phyloP scores from a whole-genome alignment of 1,140 invertebrate species.

The Caerostris extrusa region DNA sequence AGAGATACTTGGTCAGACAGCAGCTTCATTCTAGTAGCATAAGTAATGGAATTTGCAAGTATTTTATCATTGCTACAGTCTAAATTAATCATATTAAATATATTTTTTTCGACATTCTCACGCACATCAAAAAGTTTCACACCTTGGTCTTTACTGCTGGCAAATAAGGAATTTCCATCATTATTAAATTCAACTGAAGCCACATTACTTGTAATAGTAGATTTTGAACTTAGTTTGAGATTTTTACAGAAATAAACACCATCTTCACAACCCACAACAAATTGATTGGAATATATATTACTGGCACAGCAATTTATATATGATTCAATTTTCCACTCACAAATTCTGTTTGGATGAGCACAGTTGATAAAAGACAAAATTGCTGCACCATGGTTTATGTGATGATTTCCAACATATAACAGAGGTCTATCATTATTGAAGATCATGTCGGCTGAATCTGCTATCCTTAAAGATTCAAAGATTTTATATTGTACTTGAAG shows the following conservation, averaged over 20 bases:
- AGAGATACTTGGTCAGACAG: background rate
- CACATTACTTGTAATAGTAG: background rate
- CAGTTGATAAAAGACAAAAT: background rate
- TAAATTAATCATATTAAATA: background rate
- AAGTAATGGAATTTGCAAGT: background rate
- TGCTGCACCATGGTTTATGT: background rate
- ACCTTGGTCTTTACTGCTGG: background rate
- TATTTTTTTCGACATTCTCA: background rate
- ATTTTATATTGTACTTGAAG: background rate
- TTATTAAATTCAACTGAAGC: background rate
- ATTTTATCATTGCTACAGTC: background rate
- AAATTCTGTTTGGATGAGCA: background rate
- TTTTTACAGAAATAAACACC: background rate
- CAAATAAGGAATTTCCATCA: background rate
- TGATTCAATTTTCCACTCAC: background rate
- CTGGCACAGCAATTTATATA: background rate
- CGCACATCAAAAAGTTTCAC: background rate
- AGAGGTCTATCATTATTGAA: background rate
- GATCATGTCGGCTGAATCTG: background rate
- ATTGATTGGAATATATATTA: background rate
- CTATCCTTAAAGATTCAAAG: background rate
- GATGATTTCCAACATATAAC: slow-evolving; percentile 1
- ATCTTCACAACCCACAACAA: background rate
- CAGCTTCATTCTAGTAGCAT: background rate
- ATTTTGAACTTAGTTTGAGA: background rate